Percentiles rank a stretch among this genome's conserved stretches.
Conservation (phyloP, 1,140 invertebrate species). For the Saccostrea glomerata region DNA sequence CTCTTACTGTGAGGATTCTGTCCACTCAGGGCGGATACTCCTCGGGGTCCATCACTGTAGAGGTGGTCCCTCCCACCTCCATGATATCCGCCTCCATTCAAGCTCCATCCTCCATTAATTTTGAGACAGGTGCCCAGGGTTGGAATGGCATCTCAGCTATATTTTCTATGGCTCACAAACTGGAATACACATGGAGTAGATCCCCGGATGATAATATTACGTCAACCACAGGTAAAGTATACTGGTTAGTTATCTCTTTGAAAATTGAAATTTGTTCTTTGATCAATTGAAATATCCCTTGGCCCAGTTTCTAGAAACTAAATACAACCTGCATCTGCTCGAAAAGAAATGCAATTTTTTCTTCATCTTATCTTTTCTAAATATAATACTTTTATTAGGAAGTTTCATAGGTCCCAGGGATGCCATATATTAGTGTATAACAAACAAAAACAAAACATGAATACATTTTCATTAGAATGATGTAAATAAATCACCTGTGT, state of each 20-base stretch:
- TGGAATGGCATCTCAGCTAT: neutral
- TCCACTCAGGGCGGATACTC: constrained; percentile 4
- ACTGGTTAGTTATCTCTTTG: neutral
- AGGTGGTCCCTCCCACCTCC: constrained; percentile 26
- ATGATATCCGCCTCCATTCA: constrained; percentile 25
- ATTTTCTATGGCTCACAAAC: constrained; percentile 42
- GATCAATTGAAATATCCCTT: too few species aligned
- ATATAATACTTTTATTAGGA: too few species aligned
- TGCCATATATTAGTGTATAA: too few species aligned
- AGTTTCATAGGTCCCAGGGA: too few species aligned
- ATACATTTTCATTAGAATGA: too few species aligned
- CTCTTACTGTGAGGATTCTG: constrained; percentile 45
- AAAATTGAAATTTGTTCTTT: too few species aligned
- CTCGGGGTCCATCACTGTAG: constrained; percentile 40
- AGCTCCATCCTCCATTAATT: constrained; percentile 35
- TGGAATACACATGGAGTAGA: constrained; percentile 47
- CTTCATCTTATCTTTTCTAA: too few species aligned
- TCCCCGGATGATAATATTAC: constrained; percentile 47
- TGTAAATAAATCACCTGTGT: neutral
- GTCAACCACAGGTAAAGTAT: constrained; percentile 46
- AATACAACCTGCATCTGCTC: too few species aligned
- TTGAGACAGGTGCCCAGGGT: neutral
- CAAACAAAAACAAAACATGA: too few species aligned
- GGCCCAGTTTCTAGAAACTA: too few species aligned
- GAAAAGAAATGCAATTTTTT: too few species aligned